phyloP scores from a whole-genome alignment of 1,140 invertebrate species.

The Zaprionus africanus region DNA sequence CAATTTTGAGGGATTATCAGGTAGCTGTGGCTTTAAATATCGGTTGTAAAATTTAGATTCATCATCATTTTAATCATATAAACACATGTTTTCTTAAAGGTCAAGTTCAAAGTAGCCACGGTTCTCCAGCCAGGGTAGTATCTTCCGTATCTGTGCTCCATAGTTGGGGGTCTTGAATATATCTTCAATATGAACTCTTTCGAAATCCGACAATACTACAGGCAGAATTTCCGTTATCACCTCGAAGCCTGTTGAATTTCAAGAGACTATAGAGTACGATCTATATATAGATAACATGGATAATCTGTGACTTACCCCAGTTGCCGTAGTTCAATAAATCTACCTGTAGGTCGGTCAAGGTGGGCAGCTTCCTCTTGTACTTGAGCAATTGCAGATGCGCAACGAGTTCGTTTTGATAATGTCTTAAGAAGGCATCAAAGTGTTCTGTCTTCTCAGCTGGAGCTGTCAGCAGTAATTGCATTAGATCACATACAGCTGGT shows the following conservation, averaged over 20 bases:
- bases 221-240: slow-evolving; percentile 56
- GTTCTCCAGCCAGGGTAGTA: slow-evolving; percentile 70
- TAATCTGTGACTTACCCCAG: slow-evolving; percentile 47
- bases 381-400: slow-evolving; percentile 41
- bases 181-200: slow-evolving; percentile 36
- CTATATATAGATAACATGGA: too few relatives aligned
- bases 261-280: not conserved
- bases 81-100: not conserved
- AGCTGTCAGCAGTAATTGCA: slow-evolving; percentile 53
- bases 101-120: slow-evolving; percentile 62
- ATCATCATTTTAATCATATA: slow-evolving; percentile 2
- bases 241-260: slow-evolving; percentile 44
- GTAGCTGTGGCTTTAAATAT: slow-evolving; percentile 43
- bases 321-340: slow-evolving; percentile 56
- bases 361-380: slow-evolving; percentile 53
- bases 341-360: slow-evolving; percentile 63
- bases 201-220: slow-evolving; percentile 41
- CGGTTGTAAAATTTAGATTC: slow-evolving; percentile 2
- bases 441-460: slow-evolving; percentile 51
- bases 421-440: slow-evolving; percentile 57
- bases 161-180: slow-evolving; percentile 43
- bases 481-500: slow-evolving; percentile 51
- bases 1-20: slow-evolving; percentile 60
- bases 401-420: slow-evolving; percentile 52
- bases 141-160: slow-evolving; percentile 38